Evolutionary conservation across 2,888 invertebrate species (phyloP).

Genomic region (Zhengitettix transpicula): DNA sequence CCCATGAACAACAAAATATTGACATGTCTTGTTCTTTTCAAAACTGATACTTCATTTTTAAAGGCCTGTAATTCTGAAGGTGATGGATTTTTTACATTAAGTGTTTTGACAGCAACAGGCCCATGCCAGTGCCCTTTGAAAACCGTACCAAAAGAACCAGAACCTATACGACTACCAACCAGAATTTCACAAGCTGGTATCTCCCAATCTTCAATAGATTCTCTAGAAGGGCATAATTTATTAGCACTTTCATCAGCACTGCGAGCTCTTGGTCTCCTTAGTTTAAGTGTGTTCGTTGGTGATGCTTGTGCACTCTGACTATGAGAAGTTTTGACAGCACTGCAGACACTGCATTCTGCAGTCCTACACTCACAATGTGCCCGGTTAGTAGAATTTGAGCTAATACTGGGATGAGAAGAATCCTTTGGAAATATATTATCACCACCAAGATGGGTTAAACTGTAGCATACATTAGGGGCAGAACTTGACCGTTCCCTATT

Average conservation of each 20-base stretch:
- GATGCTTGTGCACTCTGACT: constrained; percentile 71
- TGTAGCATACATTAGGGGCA: constrained; percentile 93
- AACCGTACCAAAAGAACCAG: constrained; percentile 97
- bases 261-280: constrained; percentile 70
- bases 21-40: constrained; percentile 87
- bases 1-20: constrained; percentile 98
- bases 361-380: constrained; percentile 20
- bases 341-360: constrained; percentile 28
- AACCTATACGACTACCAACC: constrained; percentile 83
- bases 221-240: constrained; percentile 39
- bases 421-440: constrained; percentile 23
- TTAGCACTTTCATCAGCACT: constrained; percentile 81
- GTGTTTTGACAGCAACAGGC: constrained; percentile 90
- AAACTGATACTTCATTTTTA: constrained; percentile 94
- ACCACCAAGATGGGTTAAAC: constrained; percentile 41
- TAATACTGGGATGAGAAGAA: constrained; percentile 24
- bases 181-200: constrained; percentile 88
- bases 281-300: constrained; percentile 74
- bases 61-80: constrained; percentile 93
- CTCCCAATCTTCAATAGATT: constrained; percentile 97
- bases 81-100: constrained; percentile 95
- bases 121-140: constrained; percentile 98
- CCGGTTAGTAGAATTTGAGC: constrained; percentile 20
- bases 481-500: constrained; percentile 92
- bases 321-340: constrained; percentile 36